Percentiles rank a stretch among this genome's conserved stretches.
Conservation (phyloP, 2,797 vertebrate genomes). For the Enteromius treurensis region DNA sequence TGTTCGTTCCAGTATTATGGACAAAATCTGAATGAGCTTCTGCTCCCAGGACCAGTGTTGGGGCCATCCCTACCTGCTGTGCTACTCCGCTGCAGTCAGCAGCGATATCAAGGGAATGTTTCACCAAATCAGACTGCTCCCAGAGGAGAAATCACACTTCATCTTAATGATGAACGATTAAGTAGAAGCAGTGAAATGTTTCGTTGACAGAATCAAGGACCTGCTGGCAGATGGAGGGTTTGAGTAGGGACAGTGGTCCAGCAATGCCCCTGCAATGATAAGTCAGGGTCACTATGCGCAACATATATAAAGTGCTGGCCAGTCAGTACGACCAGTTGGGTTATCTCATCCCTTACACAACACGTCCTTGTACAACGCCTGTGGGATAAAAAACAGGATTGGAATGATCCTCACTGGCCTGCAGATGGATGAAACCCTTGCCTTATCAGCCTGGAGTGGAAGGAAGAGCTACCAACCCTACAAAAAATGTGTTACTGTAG, state of each 20-base stretch:
- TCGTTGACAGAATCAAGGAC: background rate
- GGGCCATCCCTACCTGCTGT: background rate
- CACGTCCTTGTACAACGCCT: background rate
- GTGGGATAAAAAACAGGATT: background rate
- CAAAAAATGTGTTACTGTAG: background rate
- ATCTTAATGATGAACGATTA: background rate
- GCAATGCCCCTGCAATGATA: background rate
- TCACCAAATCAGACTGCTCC: background rate
- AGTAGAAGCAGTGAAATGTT: background rate
- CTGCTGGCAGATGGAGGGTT: background rate
- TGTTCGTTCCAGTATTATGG: background rate
- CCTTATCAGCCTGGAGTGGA: background rate
- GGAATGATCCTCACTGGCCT: background rate
- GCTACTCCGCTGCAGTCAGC: background rate
- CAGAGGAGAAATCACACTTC: background rate
- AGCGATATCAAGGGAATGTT: background rate
- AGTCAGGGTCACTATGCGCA: background rate
- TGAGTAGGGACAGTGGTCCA: background rate
- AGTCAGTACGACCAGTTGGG: background rate
- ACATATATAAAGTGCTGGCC: background rate
- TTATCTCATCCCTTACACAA: background rate
- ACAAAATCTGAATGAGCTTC: background rate
- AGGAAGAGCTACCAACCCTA: background rate
- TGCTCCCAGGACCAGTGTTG: background rate
- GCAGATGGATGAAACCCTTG: background rate